These are phyloP conservation scores for Anabas testudineus DNA, from an alignment of 2,797 vertebrate genomes.

Conservation along the genomic window DNA sequence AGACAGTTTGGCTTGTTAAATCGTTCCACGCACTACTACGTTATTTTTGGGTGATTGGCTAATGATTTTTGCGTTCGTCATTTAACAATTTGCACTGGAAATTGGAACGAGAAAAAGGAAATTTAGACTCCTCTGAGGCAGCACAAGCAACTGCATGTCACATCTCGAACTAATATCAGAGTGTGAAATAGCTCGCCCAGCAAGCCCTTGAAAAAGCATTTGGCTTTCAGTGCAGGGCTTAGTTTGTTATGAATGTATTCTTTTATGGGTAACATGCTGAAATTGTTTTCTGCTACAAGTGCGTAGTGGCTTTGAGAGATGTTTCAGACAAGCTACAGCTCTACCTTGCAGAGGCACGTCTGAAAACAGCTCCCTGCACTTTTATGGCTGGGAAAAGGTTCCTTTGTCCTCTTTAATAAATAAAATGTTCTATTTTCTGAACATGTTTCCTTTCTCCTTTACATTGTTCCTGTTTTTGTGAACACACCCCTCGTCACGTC, in stretches of 20 bases:
- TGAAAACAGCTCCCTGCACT: conserved; percentile 5
- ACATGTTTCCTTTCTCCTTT: conserved; percentile 1
- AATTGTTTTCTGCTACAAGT: not conserved
- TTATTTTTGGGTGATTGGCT: not conserved
- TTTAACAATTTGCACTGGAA: not conserved
- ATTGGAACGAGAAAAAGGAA: not conserved
- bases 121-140: not conserved
- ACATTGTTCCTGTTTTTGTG: conserved; percentile 10
- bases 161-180: not conserved
- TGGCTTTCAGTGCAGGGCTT: conserved; percentile 8
- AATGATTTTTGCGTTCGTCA: not conserved
- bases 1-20: not conserved
- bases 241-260: not conserved
- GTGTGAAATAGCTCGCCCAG: not conserved
- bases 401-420: conserved; percentile 39
- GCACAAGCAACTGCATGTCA: not conserved
- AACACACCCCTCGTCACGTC: conserved; percentile 4
- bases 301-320: conserved; percentile 9
- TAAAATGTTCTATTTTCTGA: conserved; percentile 27
- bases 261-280: conserved; percentile 5
- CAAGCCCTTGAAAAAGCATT: not conserved
- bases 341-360: not conserved
- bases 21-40: not conserved
- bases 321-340: not conserved
- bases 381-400: not conserved